Evolutionary conservation across 2,888 invertebrate species (phyloP).

Genomic region (Volucella inanis): DNA sequence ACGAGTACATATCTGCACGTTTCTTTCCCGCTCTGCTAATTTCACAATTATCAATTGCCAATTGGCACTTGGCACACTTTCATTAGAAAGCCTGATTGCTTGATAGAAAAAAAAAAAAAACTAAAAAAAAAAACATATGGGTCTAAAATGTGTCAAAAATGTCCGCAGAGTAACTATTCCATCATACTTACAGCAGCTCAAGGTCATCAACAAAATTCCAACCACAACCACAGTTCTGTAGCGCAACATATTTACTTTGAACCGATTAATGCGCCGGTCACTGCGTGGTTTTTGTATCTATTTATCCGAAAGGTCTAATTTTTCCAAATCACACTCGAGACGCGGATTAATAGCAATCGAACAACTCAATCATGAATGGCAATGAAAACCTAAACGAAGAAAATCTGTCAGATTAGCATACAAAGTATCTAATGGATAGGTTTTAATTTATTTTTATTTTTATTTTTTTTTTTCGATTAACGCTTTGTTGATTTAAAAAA

Average conservation of each 20-base stretch:
- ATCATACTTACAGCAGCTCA: slow-evolving; percentile 63
- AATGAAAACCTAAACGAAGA: slow-evolving; percentile 28
- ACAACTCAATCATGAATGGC: slow-evolving; percentile 16
- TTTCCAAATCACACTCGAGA: slow-evolving; percentile 13
- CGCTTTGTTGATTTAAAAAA: slow-evolving; percentile 21
- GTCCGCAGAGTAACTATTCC: slow-evolving; percentile 8
- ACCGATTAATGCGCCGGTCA: slow-evolving; percentile 57
- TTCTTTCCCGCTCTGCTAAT: background rate
- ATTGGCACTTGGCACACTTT: background rate
- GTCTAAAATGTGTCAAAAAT: slow-evolving; percentile 18
- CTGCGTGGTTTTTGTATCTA: slow-evolving; percentile 21
- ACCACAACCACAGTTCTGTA: slow-evolving; percentile 50
- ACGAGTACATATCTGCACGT: too few species aligned
- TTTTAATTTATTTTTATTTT: slow-evolving; percentile 12
- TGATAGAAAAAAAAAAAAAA: background rate
- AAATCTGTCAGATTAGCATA: slow-evolving; percentile 40
- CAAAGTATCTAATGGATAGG: slow-evolving; percentile 42
- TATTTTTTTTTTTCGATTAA: background rate
- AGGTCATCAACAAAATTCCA: slow-evolving; percentile 68
- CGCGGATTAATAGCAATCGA: too few species aligned
- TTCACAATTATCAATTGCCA: background rate
- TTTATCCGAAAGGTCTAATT: slow-evolving; percentile 23
- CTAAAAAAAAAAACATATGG: background rate
- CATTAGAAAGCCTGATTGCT: slow-evolving; percentile 15
- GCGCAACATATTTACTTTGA: slow-evolving; percentile 69